These are phyloP conservation scores for Orchesella cincta DNA, from an alignment of 1,140 invertebrate species.

Conservation along the genomic window DNA sequence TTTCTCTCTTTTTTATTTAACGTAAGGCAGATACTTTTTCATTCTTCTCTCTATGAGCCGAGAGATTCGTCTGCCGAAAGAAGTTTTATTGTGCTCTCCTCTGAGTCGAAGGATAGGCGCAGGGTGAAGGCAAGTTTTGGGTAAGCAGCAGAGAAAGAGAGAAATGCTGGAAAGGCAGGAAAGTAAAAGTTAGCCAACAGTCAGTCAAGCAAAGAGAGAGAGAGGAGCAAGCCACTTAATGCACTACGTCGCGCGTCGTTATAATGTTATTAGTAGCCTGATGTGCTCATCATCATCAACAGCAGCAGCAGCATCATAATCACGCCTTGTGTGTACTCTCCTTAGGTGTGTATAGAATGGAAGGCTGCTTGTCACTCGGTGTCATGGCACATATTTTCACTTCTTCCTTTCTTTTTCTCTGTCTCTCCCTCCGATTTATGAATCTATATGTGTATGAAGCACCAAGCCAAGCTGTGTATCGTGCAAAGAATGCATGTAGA, in stretches of 20 bases:
- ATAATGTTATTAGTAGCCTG: constrained; percentile 22
- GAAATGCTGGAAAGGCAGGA: too few species aligned
- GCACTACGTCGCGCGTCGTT: constrained; percentile 18
- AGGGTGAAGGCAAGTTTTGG: too few species aligned
- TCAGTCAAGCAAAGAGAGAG: constrained; percentile 2
- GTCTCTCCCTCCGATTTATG: not conserved
- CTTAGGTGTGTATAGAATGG: not conserved
- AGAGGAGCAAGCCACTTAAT: constrained; percentile 12
- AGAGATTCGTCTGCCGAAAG: not conserved
- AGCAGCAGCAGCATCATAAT: too few species aligned
- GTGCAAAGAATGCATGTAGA: too few species aligned
- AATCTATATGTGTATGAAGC: not conserved
- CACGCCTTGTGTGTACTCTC: not conserved
- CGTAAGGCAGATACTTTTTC: not conserved
- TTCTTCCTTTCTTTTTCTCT: constrained; percentile 26
- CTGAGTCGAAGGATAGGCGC: too few species aligned
- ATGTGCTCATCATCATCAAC: constrained; percentile 19
- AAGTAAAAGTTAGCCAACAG: not conserved
- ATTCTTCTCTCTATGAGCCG: not conserved
- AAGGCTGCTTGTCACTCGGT: constrained; percentile 31
- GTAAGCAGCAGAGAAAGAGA: too few species aligned
- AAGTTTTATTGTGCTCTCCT: not conserved
- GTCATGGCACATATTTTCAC: constrained; percentile 38
- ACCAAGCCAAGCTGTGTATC: too few species aligned
- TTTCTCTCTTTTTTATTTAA: not conserved